Percentiles rank a stretch among this genome's conserved stretches.
These are phyloP conservation scores for Phalacrocorax aristotelis DNA, from an alignment of 2,113 vertebrate species.

Conservation along the genomic window DNA sequence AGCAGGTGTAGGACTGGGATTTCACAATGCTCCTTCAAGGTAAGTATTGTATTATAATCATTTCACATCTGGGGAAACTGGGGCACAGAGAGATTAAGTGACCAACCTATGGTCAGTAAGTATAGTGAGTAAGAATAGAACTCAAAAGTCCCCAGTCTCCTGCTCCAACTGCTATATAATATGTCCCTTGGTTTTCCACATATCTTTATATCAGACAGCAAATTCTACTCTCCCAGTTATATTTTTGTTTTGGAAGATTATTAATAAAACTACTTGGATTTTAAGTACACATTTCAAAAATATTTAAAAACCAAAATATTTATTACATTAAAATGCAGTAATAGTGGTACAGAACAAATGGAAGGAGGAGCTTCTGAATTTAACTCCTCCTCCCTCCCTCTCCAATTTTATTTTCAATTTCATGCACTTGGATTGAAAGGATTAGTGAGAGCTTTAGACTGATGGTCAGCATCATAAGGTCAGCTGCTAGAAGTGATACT, in stretches of 20 bases:
- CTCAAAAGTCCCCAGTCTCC: background rate
- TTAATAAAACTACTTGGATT: background rate
- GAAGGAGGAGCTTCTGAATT: background rate
- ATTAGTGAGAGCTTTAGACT: background rate
- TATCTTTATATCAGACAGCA: background rate
- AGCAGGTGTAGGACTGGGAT: background rate
- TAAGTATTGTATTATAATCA: background rate
- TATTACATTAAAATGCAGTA: background rate
- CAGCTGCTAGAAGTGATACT: background rate
- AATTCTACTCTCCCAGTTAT: background rate
- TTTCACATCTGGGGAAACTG: background rate
- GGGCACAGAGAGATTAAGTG: background rate
- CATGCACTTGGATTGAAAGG: background rate
- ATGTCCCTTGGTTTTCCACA: rapidly evolving
- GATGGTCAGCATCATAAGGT: background rate
- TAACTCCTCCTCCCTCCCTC: background rate
- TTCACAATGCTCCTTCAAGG: background rate
- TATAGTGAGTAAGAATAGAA: background rate
- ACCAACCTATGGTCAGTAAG: background rate
- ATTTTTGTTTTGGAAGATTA: background rate
- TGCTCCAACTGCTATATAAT: background rate
- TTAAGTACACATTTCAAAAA: background rate
- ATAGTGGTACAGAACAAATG: background rate
- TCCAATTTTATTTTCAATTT: background rate
- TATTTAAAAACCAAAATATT: background rate